Evolutionary conservation across 2,113 vertebrate genomes (phyloP), one percentile per base, ranked within the genome.

Genomic region (Xenopus laevis): DNA sequence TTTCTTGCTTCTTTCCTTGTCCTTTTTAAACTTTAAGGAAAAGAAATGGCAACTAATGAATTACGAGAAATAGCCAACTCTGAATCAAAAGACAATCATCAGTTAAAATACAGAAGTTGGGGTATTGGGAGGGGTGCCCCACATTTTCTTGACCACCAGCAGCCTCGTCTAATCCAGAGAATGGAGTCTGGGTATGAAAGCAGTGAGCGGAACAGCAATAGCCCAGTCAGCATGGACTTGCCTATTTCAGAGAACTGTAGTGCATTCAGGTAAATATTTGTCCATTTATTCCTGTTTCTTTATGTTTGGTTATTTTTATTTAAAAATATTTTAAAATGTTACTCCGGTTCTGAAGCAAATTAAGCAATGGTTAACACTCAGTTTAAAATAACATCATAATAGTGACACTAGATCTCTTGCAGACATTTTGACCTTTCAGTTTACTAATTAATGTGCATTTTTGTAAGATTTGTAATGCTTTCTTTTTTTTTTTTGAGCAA

Each of bases 151-250:
- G 91, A 92, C 72, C 74, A 77, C 30, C 90, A 90, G 40, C 94
- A 93, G 70, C 95, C 97, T 63, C 93, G 92, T 45, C 89, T 98
- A 4, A 97, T 98, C 23, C 97, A 99, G 86, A 92, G 97, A 83
- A 99, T 98, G 96, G 97, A 99, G 83, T 99, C 97, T 74, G 97
- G 97, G 76, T 99, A 99, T 27, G 97, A 99, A 81, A 99, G 97
- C 89, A 98, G 97, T 2, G 97, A 99, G 84, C 92, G 97, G 81
- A 98, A 98, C 89, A 98, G 97, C 90, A 98, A 83, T 90, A 99
- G 97, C 81, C 96, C 97, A 7, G 92, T 97, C 82, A 98, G 97
- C 77, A 84, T 97, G 86, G 94, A 97, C 75, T 86, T 93, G 65
- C 85, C 91, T 53, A 83, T 88, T 67, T 88, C 86, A 11, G 95